phyloP scores from a whole-genome alignment of 2,113 vertebrate genomes.

The Hyaena hyaena region DNA sequence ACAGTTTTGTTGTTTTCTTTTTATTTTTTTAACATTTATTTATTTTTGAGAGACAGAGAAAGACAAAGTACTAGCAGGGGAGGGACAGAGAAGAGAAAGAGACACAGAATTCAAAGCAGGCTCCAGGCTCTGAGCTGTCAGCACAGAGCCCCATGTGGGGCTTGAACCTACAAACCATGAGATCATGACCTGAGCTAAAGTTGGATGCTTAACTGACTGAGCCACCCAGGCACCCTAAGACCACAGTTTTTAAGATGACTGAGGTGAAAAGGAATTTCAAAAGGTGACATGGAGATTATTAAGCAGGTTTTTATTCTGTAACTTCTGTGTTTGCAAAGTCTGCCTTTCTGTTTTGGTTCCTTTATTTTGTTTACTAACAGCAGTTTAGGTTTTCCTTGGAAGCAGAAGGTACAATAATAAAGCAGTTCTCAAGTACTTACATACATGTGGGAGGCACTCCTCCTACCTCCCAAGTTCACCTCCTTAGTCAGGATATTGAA shows the following conservation, averaged over 20 bases:
- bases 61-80: too few relatives aligned
- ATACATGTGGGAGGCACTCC: not conserved
- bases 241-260: not conserved
- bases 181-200: too few relatives aligned
- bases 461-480: not conserved
- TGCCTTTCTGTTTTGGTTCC: not conserved
- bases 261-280: constrained; percentile 13
- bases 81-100: too few relatives aligned
- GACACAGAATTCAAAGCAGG: too few relatives aligned
- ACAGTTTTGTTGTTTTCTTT: not conserved
- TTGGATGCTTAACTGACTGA: too few relatives aligned
- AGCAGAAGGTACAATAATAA: not conserved
- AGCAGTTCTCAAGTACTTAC: not conserved
- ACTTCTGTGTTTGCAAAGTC: not conserved
- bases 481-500: not conserved
- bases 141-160: too few relatives aligned
- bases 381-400: not conserved
- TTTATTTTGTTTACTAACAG: not conserved
- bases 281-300: not conserved
- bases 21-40: too few relatives aligned
- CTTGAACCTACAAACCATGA: too few relatives aligned
- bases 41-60: too few relatives aligned
- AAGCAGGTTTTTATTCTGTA: not conserved
- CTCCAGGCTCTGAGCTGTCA: too few relatives aligned
- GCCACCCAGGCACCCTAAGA: not conserved